Percentiles rank a stretch among this genome's conserved stretches.
phyloP scores from a whole-genome alignment of 2,797 vertebrate genomes.

The Hippopotamyrus pictus region DNA sequence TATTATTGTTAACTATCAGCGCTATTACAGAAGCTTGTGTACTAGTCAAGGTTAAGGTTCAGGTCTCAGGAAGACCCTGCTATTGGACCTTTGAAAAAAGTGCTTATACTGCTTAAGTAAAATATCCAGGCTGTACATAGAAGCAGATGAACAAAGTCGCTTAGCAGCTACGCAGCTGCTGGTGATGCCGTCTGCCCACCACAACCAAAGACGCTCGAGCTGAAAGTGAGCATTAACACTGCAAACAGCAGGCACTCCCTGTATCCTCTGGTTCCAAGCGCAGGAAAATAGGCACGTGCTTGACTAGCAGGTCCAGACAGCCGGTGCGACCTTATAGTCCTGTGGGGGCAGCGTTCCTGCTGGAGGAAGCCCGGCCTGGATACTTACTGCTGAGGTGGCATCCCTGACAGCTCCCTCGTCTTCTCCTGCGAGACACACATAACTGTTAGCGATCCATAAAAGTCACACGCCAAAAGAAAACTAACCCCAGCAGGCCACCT shows the following conservation, averaged over 20 bases:
- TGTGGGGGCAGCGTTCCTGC: neutral
- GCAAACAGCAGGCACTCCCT: neutral
- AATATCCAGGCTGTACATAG: neutral
- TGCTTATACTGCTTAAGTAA: neutral
- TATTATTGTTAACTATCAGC: neutral
- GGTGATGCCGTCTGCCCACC: neutral
- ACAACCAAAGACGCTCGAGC: neutral
- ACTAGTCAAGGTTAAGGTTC: neutral
- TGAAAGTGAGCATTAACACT: neutral
- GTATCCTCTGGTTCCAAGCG: neutral
- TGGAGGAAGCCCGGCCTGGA: neutral
- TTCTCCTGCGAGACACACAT: constrained; percentile 53
- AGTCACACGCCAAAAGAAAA: neutral
- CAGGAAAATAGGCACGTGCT: neutral
- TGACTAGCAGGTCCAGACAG: neutral
- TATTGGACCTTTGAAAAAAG: neutral
- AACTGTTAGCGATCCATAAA: neutral
- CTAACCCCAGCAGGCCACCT: no score
- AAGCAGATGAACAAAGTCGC: neutral
- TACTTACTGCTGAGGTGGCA: constrained; percentile 44
- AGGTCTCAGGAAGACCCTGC: neutral
- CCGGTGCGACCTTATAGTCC: neutral
- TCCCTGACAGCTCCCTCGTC: constrained; percentile 62
- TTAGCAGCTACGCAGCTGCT: neutral
- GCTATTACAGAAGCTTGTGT: neutral